Base-by-base conservation (phyloP, 2,888 invertebrate species). In the Enoplolaimus lenunculus region DNA sequence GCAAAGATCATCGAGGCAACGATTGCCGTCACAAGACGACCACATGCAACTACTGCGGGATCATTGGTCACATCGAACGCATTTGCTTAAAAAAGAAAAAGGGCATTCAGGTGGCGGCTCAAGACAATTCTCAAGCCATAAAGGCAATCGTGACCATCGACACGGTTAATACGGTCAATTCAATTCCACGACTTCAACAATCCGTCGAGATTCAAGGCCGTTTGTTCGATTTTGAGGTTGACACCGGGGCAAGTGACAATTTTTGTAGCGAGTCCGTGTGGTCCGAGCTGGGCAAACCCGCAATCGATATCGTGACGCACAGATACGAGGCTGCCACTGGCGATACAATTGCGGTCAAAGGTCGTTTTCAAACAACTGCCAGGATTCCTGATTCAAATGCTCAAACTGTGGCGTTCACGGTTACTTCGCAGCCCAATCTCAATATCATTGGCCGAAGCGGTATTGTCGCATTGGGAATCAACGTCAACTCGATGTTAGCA, bases 211-310 rank as follows among this genome's bases (percentile, higher is more conserved):
- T 71, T 65, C 26, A 71, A 29, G 60, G 57, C 28, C 16, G 28
- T 7, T 7, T 1, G 28, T 29, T 34, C 72, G n/a, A 13, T 68
- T 29, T 72, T n/a, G 72, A 72, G 72, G 60, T 72, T 2, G 71
- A 71, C 2, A 71, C 72, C 29, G 72, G 29, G 28, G 31, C 67
- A 30, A 64, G 31, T 45, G 34, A 66, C 16, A 71, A 62, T 34
- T 72, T 62, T 13, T 30, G 28, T 45, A 29, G 30, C 28, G 31
- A 67, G 33, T n/a, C 29, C 31, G n/a, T 21, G 31, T 26, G 67
- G 69, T 28, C 31, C 28, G 67, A 69, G n/a, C 69, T 65, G 29
- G 31, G 62, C 62, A 29, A 31, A 26, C 62, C 62, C 62, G 45
- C 45, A 45, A 45, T 45, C 45, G 45, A 45, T 21, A 21, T 13